Percentiles rank a stretch among this genome's conserved stretches.
These are phyloP conservation scores for Proteles cristata DNA, from an alignment of 2,113 vertebrate species.

Conservation along the genomic window DNA sequence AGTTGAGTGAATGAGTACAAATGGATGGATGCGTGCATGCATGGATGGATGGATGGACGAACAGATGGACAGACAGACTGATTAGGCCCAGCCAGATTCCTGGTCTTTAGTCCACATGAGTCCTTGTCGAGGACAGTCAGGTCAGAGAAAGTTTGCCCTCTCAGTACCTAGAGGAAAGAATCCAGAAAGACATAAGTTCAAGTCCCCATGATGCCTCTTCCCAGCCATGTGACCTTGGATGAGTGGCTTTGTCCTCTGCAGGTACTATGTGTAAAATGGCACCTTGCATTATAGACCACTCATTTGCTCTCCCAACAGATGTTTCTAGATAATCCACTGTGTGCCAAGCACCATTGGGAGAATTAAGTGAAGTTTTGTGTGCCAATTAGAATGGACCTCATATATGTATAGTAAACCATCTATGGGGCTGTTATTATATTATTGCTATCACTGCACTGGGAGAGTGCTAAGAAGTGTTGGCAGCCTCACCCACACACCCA, in stretches of 20 bases:
- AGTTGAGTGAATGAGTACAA: neutral
- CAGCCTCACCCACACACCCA: slow-evolving; percentile 68
- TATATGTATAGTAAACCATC: neutral
- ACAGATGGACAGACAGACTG: neutral
- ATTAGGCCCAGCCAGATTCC: neutral
- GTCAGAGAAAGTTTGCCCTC: neutral
- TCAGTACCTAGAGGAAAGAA: neutral
- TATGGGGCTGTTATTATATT: neutral
- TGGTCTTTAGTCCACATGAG: neutral
- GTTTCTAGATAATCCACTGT: neutral
- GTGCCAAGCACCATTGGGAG: neutral
- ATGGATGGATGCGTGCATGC: neutral
- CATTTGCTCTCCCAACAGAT: neutral
- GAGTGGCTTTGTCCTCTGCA: neutral
- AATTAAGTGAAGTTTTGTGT: neutral
- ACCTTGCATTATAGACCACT: neutral
- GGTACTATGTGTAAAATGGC: neutral
- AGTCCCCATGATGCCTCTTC: neutral
- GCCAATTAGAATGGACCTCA: neutral
- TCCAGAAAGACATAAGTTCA: neutral
- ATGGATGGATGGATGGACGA: neutral
- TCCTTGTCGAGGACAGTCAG: neutral
- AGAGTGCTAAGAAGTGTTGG: slow-evolving; percentile 74
- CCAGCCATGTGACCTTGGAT: neutral
- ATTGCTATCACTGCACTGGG: neutral